phyloP scores from a whole-genome alignment of 2,113 vertebrate species.

The Petroica traversi region DNA sequence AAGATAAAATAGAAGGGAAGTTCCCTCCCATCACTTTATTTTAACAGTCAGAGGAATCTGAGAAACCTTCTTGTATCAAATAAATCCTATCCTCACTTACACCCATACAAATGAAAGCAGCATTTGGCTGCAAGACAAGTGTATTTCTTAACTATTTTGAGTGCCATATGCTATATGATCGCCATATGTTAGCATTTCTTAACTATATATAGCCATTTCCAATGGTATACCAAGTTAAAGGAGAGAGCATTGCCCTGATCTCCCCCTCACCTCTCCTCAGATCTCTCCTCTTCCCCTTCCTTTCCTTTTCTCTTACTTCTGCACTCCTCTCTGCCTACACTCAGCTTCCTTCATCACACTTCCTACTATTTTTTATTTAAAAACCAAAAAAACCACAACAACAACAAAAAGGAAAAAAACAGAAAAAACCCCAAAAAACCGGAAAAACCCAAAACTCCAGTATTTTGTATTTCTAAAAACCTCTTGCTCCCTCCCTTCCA shows the following conservation, averaged over 20 bases:
- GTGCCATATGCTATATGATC: conserved; percentile 64
- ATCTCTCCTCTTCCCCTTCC: background rate
- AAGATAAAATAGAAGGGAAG: conserved; percentile 21
- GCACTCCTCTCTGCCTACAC: background rate
- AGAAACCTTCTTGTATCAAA: conserved; percentile 58
- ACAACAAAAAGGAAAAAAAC: background rate
- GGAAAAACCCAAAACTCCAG: background rate
- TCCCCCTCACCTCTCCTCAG: conserved; percentile 10
- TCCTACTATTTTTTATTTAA: conserved; percentile 30
- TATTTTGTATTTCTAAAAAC: conserved; percentile 35
- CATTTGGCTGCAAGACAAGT: conserved; percentile 62
- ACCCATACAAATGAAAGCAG: conserved; percentile 61
- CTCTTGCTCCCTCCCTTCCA: background rate
- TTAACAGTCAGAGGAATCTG: conserved; percentile 41
- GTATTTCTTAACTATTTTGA: conserved; percentile 70
- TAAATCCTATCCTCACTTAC: conserved; percentile 68
- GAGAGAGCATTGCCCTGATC: conserved; percentile 12
- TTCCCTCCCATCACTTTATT: conserved; percentile 41
- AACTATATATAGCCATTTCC: conserved; percentile 57
- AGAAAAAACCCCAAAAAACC: too few relatives aligned
- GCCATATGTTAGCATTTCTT: conserved; percentile 62
- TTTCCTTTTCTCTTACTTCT: conserved; percentile 14
- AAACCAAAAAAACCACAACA: background rate
- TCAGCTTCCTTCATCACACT: conserved; percentile 18
- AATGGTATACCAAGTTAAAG: background rate